phyloP scores from a whole-genome alignment of 1,140 invertebrate genomes.

The Dinothrombium tinctorium region DNA sequence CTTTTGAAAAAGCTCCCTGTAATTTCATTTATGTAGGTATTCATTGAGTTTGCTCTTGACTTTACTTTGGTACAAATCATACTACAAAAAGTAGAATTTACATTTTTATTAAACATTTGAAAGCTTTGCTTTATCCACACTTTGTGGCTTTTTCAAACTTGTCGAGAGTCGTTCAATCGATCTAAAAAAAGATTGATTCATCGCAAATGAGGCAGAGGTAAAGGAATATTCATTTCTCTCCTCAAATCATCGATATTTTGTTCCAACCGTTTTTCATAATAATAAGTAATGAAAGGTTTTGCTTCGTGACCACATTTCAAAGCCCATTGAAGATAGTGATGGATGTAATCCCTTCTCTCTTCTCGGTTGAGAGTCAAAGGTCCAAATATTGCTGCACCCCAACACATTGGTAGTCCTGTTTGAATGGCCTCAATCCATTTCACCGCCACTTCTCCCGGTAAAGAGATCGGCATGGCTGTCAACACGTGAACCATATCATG shows the following conservation, averaged over 20 bases:
- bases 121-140: too few species aligned
- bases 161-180: too few species aligned
- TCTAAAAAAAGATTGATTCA: too few species aligned
- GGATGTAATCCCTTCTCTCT: constrained; percentile 50
- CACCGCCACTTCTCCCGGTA: constrained; percentile 58
- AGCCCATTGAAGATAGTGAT: constrained; percentile 65
- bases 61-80: too few species aligned
- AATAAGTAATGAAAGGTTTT: constrained; percentile 52
- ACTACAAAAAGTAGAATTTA: too few species aligned
- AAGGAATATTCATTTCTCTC: constrained; percentile 22
- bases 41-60: too few species aligned
- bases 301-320: constrained; percentile 46
- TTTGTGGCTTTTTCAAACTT: too few species aligned
- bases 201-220: neutral
- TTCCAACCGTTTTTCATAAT: constrained; percentile 85
- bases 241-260: constrained; percentile 56
- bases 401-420: constrained; percentile 66
- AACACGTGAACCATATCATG: constrained; percentile 84
- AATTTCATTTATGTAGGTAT: too few species aligned
- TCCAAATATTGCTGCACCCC: constrained; percentile 61
- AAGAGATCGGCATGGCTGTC: constrained; percentile 78
- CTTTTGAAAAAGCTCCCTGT: too few species aligned
- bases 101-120: too few species aligned
- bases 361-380: constrained; percentile 51
- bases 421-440: constrained; percentile 95